A percentile compares a stretch with the other conserved stretches of the same genome.
Conservation (phyloP, 1,140 invertebrate genomes). For the Spodoptera litura region DNA sequence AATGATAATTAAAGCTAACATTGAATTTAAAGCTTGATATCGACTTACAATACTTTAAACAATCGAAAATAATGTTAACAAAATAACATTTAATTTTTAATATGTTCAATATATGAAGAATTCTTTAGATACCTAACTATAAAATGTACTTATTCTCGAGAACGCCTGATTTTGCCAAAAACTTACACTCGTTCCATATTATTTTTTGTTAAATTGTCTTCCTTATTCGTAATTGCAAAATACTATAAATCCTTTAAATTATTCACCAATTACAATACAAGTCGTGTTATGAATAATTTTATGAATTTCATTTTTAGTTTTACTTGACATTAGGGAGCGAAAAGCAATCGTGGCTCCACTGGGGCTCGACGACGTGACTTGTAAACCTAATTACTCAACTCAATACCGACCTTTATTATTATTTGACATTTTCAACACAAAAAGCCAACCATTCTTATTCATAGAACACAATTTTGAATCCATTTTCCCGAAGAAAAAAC, state of each 20-base stretch:
- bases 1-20: conserved; percentile 83
- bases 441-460: conserved; percentile 8
- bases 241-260: background rate
- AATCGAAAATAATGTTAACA: conserved; percentile 59
- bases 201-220: background rate
- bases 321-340: conserved; percentile 26
- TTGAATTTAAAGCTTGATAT: conserved; percentile 84
- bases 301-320: conserved; percentile 33
- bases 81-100: conserved; percentile 37
- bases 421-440: conserved; percentile 3
- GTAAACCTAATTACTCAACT: conserved; percentile 26
- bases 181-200: background rate
- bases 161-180: conserved; percentile 21
- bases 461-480: background rate
- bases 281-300: conserved; percentile 25
- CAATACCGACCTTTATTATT: conserved; percentile 12
- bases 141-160: conserved; percentile 16
- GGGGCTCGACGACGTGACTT: conserved; percentile 10
- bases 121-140: conserved; percentile 20
- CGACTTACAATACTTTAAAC: conserved; percentile 68
- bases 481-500: background rate
- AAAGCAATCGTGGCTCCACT: conserved; percentile 15
- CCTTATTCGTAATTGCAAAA: no score
- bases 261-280: background rate
- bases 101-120: conserved; percentile 21